Conservation (phyloP, 2,888 invertebrate species). For the Parnassius smintheus region DNA sequence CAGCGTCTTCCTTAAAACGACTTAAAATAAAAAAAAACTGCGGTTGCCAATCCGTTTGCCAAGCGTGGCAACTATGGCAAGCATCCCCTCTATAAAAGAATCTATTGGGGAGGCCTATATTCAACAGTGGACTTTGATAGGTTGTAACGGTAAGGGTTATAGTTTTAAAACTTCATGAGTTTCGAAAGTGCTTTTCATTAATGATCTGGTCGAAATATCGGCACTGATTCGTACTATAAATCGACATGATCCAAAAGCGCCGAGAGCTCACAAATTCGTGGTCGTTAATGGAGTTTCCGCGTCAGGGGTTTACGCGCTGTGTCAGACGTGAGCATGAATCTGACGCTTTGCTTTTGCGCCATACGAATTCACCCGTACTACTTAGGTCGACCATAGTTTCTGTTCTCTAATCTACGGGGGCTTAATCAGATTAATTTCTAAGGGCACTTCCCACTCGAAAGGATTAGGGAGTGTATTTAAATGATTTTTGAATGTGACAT, state of each 20-base stretch:
- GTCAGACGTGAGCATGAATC: neutral
- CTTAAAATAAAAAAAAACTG: too few relatives aligned
- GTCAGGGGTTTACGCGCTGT: slow-evolving; percentile 46
- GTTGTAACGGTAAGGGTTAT: too few relatives aligned
- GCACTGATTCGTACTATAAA: slow-evolving; percentile 46
- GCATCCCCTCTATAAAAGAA: too few relatives aligned
- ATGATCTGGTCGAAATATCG: slow-evolving; percentile 22
- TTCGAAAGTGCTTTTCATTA: slow-evolving; percentile 26
- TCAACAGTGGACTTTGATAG: too few relatives aligned
- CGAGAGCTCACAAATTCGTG: slow-evolving; percentile 54
- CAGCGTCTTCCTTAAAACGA: too few relatives aligned
- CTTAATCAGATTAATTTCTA: slow-evolving; percentile 70
- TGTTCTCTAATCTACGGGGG: slow-evolving; percentile 41
- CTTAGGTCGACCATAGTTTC: neutral
- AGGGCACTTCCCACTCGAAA: slow-evolving; percentile 55
- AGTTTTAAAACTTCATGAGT: slow-evolving; percentile 17
- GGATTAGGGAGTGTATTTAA: slow-evolving; percentile 54
- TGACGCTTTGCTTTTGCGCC: neutral
- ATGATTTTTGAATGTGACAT: slow-evolving; percentile 69
- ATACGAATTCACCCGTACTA: neutral
- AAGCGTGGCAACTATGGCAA: too few relatives aligned
- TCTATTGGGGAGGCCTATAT: too few relatives aligned
- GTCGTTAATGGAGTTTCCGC: slow-evolving; percentile 71
- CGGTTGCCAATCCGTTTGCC: too few relatives aligned
- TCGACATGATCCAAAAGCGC: slow-evolving; percentile 46